Percentiles rank a stretch among this genome's conserved stretches.
Evolutionary conservation across 2,888 invertebrate genomes (phyloP).

Genomic region (Cryptus armator): DNA sequence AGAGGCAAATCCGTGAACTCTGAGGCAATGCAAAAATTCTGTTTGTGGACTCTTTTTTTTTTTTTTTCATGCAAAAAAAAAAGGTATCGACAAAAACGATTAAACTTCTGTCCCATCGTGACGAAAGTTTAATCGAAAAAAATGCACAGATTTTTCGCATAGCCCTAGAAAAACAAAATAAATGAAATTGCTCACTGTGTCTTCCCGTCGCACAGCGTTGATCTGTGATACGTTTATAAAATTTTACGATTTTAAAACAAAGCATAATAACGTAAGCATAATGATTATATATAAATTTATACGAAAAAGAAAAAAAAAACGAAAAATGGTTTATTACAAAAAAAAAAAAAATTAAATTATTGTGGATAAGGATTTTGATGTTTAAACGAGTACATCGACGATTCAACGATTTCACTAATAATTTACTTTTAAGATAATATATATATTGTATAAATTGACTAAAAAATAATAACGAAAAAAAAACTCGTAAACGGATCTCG

Average conservation of each 20-base stretch:
- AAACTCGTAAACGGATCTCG: neutral
- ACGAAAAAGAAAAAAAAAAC: conserved; percentile 39
- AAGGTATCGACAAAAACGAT: neutral
- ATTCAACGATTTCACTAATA: conserved; percentile 20
- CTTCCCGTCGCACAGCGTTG: conserved; percentile 80
- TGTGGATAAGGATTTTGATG: conserved; percentile 33
- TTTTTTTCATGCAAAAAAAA: conserved; percentile 18
- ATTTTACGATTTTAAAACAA: conserved; percentile 65
- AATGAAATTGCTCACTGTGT: conserved; percentile 78
- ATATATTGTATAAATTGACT: conserved; percentile 21
- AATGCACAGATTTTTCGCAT: neutral
- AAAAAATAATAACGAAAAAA: neutral
- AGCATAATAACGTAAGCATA: conserved; percentile 57
- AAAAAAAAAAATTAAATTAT: conserved; percentile 50
- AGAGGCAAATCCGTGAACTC: conserved; percentile 66
- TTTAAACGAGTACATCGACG: neutral
- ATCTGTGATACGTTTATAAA: conserved; percentile 76
- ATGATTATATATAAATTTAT: conserved; percentile 57
- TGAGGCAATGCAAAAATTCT: neutral
- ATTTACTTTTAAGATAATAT: neutral
- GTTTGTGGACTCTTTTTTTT: conserved; percentile 9
- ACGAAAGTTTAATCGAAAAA: neutral
- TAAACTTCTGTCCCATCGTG: neutral
- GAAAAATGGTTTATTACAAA: conserved; percentile 37
- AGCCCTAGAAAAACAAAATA: conserved; percentile 20